A percentile compares a stretch with the other conserved stretches of the same genome.
Evolutionary conservation across 2,888 invertebrate species (phyloP).

Genomic region (Protonemura montana): DNA sequence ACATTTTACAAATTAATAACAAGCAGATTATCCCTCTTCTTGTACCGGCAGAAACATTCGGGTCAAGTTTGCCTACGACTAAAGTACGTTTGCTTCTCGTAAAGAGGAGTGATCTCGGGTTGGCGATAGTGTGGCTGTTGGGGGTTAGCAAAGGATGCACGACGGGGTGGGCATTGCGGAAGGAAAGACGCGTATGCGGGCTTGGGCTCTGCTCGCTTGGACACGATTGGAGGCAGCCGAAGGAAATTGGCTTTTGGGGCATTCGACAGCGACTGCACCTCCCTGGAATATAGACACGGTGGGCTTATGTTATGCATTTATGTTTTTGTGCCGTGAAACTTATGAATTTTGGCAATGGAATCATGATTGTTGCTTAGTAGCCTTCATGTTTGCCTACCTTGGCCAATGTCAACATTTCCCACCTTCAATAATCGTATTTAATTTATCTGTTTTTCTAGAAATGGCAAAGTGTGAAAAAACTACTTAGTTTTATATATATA

Average conservation of each 20-base stretch:
- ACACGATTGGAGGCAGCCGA: conserved; percentile 38
- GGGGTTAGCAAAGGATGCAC: not conserved
- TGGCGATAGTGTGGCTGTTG: not conserved
- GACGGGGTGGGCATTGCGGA: not conserved
- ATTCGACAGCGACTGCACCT: not conserved
- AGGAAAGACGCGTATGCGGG: not conserved
- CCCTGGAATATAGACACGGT: too few relatives aligned
- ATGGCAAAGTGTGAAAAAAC: too few relatives aligned
- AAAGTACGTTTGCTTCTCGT: not conserved
- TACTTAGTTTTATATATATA: too few relatives aligned
- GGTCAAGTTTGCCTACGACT: not conserved
- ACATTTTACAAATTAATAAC: not conserved
- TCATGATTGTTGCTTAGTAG: too few relatives aligned
- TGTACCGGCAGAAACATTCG: not conserved
- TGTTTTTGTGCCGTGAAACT: too few relatives aligned
- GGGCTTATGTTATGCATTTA: too few relatives aligned
- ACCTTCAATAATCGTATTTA: too few relatives aligned
- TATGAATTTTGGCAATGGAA: too few relatives aligned
- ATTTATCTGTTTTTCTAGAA: too few relatives aligned
- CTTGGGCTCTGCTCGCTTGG: not conserved
- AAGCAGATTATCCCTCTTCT: not conserved
- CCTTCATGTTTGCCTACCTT: too few relatives aligned
- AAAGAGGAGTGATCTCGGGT: not conserved
- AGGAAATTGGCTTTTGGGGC: conserved; percentile 45
- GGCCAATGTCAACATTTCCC: too few relatives aligned